Evolutionary conservation across 1,140 invertebrate genomes (phyloP), one percentile per base, ranked within the genome.

Genomic region (Proctacanthus coquilletti): DNA sequence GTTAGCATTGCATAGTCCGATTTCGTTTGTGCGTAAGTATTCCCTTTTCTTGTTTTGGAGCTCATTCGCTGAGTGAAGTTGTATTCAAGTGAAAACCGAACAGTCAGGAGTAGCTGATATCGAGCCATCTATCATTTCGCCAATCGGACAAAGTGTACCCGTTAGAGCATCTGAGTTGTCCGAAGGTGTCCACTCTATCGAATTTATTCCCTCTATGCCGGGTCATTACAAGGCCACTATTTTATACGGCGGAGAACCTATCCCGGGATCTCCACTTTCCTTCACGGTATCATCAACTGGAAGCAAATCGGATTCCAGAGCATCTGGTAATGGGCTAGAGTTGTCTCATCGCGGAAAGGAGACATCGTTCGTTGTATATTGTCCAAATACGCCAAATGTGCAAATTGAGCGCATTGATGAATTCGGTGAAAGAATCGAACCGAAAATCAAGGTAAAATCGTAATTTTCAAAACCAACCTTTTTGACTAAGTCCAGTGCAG

Each of bases 201-300:
- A 88, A 47, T 85, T 95, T 52, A 70, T 80, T 30, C 92, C 92
- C 3, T 79, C 75, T 3, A 72, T 87, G 35, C 79, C 89, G 17
- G 92, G 91, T 43, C 80, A 83, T 48, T 94, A 95, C 53, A 77
- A 86, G 60, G 76, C 96, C 27, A 79, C 78, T 36, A 74, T 95
- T 5, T 81, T 77, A 19, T 93, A 92, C 51, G 91, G 88, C 44
- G 83, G 85, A 21, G 73, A 71, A 2, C 61, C 68, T 1, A 64
- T 75, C 14, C 57, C 66, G 25, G 69, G 69, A 17, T 75, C 72
- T 2, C 74, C 73, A 2, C 49, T 75, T n/a, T 72, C 64, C 5
- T 60, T 75, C n/a, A 71, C 36, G 18, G 55, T 55, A 2, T 52
- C 56, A 0, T 30, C 48, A 1, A 62, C 56, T 15, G 63, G 63